phyloP scores from a whole-genome alignment of 2,113 vertebrate genomes.

The Ovibos moschatus region DNA sequence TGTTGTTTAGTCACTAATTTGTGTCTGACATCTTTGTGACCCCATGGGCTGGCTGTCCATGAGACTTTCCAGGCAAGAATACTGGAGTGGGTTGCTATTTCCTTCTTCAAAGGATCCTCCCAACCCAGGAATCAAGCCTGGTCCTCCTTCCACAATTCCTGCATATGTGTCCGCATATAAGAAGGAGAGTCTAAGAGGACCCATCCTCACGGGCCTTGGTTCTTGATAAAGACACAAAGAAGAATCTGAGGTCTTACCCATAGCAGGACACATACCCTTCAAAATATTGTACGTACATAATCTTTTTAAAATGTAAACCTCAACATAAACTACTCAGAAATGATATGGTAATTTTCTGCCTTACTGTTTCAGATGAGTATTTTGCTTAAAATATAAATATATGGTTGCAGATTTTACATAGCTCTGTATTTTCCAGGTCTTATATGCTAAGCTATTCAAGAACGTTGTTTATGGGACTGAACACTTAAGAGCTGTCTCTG shows the following conservation, averaged over 20 bases:
- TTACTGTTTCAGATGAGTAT: background rate
- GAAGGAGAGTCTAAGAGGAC: too few species aligned
- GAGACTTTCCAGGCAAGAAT: background rate
- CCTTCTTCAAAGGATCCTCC: background rate
- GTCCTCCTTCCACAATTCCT: background rate
- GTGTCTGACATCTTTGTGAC: background rate
- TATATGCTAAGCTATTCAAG: background rate
- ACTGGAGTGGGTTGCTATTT: background rate
- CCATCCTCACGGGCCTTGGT: too few species aligned
- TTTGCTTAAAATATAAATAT: background rate
- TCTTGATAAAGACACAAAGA: too few species aligned
- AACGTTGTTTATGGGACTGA: background rate
- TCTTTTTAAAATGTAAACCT: background rate
- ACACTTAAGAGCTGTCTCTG: background rate
- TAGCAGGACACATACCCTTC: background rate
- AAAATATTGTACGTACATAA: background rate
- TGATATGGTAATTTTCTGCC: background rate
- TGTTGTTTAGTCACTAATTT: background rate
- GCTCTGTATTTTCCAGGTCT: background rate
- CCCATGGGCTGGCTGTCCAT: background rate
- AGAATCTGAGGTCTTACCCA: too few species aligned
- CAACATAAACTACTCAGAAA: background rate
- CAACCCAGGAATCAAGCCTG: background rate
- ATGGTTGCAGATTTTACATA: background rate
- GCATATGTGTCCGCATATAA: too few species aligned